phyloP scores from a whole-genome alignment of 2,888 invertebrate genomes.

The Ctena decussata region DNA sequence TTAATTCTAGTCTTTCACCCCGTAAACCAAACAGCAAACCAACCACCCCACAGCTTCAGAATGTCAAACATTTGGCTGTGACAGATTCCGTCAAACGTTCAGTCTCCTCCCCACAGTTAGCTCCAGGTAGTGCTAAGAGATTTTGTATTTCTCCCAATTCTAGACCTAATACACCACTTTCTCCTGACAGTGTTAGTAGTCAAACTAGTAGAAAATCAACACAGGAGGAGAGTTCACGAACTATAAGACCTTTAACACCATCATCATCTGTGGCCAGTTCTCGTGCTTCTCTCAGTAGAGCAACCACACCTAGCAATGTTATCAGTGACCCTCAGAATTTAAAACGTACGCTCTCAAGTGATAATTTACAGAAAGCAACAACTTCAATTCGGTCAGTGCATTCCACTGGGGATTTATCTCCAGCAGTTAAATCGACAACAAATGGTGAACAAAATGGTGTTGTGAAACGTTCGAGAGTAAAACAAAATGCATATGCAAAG shows the following conservation, averaged over 20 bases:
- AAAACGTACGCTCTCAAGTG: neutral
- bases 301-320: neutral
- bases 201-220: slow-evolving; percentile 33
- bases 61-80: slow-evolving; percentile 34
- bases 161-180: slow-evolving; percentile 31
- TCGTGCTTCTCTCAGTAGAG: neutral
- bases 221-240: neutral
- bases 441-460: slow-evolving; percentile 60
- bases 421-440: slow-evolving; percentile 1
- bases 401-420: slow-evolving; percentile 38
- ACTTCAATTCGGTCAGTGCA: slow-evolving; percentile 27
- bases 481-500: neutral
- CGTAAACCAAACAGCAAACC: slow-evolving; percentile 62
- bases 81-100: slow-evolving; percentile 56
- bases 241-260: neutral
- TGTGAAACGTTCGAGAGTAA: slow-evolving; percentile 23
- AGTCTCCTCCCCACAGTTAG: slow-evolving; percentile 53
- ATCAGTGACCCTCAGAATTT: neutral
- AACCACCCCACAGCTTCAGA: slow-evolving; percentile 57
- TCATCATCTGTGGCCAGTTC: neutral
- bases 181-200: slow-evolving; percentile 64
- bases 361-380: neutral
- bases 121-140: slow-evolving; percentile 57
- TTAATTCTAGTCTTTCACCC: slow-evolving; percentile 75
- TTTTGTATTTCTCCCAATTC: slow-evolving; percentile 59